Evolutionary conservation across 2,113 vertebrate species (phyloP), one percentile per base, ranked within the genome.

Genomic region (Eleginops maclovinus): DNA sequence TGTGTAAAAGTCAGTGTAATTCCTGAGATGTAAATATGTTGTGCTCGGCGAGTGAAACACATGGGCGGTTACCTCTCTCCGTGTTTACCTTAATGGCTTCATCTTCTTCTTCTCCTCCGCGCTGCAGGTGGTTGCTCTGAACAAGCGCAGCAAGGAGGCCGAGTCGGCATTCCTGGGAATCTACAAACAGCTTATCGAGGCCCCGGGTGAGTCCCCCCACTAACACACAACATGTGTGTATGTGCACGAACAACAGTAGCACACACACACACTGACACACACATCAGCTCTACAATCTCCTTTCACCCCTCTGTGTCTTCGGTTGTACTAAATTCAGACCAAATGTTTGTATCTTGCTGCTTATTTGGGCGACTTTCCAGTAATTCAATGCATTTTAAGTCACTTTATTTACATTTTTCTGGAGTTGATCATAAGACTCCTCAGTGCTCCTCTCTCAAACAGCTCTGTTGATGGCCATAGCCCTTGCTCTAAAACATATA

Each of bases 111-210:
- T 36, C 31, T 31, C 31, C 8, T 36, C 31, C n/a, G n/a, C n/a
- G 63, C 91, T 90, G 88, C 95, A 99, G 98, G 98, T 99, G 95
- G 96, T 97, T 92, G 96, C 97, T 85, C 96, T 99, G 93, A 96
- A 96, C 93, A 97, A 97, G 92, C 96, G 98, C 87, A 99, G 97
- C 94, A 97, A 97, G 90, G 98, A 99, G 94, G 97, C 98, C 14
- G 97, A 97, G 93, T 96, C 97, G 26, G 97, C 97, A 31, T 99
- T 99, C 94, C 96, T 99, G 90, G 96, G 96, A 85, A 95, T 98
- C 94, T 98, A 97, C 96, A 97, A 96, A 95, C 97, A 96, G 80
- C 95, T 99, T 91, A 96, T 98, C 82, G 93, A 95, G 95, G 97
- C 95, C 90, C 97, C 98, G 97, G 98, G 98, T 99, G 96, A 96